Percentiles rank a stretch among this genome's conserved stretches.
Evolutionary conservation across 2,113 vertebrate species (phyloP).

Genomic region (Fregata magnificens): DNA sequence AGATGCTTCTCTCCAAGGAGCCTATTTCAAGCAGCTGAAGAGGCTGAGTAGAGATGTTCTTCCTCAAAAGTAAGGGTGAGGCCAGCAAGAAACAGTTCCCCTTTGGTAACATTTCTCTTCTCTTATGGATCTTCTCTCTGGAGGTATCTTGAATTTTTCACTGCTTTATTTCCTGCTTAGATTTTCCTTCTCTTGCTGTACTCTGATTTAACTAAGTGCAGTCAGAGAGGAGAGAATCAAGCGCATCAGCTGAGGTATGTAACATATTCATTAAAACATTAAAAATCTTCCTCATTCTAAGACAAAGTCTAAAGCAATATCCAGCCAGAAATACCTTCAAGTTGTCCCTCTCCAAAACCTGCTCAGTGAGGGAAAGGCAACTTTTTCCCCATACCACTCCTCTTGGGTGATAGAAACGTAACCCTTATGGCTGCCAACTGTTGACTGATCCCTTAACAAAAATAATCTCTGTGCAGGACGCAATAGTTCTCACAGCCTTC

Average conservation of each 20-base stretch:
- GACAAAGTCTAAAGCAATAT: neutral
- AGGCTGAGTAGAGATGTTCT: neutral
- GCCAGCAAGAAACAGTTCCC: constrained; percentile 11
- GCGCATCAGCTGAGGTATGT: neutral
- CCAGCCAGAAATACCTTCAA: neutral
- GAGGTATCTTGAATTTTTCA: neutral
- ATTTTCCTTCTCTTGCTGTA: neutral
- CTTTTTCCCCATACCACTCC: neutral
- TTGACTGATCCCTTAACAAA: neutral
- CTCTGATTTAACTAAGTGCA: neutral
- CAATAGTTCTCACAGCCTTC: neutral
- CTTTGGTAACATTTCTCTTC: neutral
- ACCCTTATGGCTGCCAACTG: neutral
- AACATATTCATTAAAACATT: neutral
- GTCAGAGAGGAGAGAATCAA: neutral
- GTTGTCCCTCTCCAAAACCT: neutral
- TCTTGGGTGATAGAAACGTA: neutral
- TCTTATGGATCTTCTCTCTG: neutral
- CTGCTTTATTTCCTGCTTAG: neutral
- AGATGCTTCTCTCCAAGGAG: neutral
- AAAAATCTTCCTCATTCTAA: neutral
- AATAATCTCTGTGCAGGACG: neutral
- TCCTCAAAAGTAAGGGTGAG: constrained; percentile 25
- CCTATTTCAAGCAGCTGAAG: neutral
- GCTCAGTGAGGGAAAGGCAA: neutral